Conservation (phyloP, 2,888 invertebrate genomes). For the Glaucopsyche alexis region DNA sequence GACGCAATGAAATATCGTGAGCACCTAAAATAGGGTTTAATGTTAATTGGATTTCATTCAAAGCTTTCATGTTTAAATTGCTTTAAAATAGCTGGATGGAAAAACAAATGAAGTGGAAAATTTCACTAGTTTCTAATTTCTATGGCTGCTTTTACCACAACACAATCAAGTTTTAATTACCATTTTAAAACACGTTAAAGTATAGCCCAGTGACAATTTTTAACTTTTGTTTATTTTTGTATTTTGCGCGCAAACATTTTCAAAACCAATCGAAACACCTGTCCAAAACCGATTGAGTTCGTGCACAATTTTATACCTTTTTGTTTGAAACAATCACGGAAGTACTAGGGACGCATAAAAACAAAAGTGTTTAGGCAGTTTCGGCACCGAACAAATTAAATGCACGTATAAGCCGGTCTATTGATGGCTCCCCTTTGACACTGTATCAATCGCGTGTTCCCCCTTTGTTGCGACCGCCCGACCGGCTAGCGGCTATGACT, state of each 20-base stretch:
- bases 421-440: constrained; percentile 54
- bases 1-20: constrained; percentile 7
- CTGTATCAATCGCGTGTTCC: constrained; percentile 66
- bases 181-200: not conserved
- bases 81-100: not conserved
- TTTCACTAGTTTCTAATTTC: constrained; percentile 7
- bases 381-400: constrained; percentile 52
- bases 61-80: constrained; percentile 15
- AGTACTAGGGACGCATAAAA: constrained; percentile 36
- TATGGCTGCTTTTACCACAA: not conserved
- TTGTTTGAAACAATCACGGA: constrained; percentile 36
- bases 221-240: not conserved
- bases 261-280: constrained; percentile 27
- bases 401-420: constrained; percentile 48
- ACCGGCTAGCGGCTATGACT: constrained; percentile 48
- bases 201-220: not conserved
- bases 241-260: constrained; percentile 18
- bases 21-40: constrained; percentile 16
- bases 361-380: constrained; percentile 36
- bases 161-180: not conserved
- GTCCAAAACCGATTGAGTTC: constrained; percentile 20
- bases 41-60: constrained; percentile 19
- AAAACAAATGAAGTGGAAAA: constrained; percentile 11
- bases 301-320: constrained; percentile 11
- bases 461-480: constrained; percentile 56